Evolutionary conservation across 2,797 vertebrate species (phyloP).

Genomic region (Triplophysa yarkandensis): DNA sequence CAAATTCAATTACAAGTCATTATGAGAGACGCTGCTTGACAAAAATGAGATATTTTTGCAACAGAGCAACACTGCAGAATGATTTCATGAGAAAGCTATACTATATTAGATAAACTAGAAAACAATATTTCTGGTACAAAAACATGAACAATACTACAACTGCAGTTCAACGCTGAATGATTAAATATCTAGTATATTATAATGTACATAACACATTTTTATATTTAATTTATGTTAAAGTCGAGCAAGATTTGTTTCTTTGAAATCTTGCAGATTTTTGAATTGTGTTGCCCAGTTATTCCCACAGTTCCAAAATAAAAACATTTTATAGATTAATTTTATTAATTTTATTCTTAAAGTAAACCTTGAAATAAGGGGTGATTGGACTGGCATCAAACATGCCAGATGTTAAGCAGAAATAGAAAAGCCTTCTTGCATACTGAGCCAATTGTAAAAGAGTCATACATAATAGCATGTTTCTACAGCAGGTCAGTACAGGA

Average conservation of each 20-base stretch:
- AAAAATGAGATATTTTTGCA: neutral
- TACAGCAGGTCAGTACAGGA: neutral
- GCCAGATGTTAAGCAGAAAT: neutral
- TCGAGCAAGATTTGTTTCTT: slow-evolving; percentile 1
- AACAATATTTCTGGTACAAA: neutral
- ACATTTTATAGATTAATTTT: too few relatives aligned
- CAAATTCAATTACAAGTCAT: neutral
- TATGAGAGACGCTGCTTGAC: neutral
- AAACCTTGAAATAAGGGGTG: too few relatives aligned
- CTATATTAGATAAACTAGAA: neutral
- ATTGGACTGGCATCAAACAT: neutral
- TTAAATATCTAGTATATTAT: too few relatives aligned
- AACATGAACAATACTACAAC: neutral
- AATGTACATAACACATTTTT: too few relatives aligned
- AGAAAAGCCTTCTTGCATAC: neutral
- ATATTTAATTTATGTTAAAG: too few relatives aligned
- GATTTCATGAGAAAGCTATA: neutral
- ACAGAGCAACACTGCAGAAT: neutral
- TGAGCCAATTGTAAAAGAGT: neutral
- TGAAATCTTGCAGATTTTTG: slow-evolving; percentile 3
- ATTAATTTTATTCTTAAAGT: too few relatives aligned
- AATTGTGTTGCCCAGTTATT: neutral
- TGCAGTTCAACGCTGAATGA: neutral
- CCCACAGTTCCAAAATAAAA: too few relatives aligned
- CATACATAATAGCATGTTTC: neutral